Conservation (phyloP, 2,113 vertebrate genomes). For the Rhinogobius similis region DNA sequence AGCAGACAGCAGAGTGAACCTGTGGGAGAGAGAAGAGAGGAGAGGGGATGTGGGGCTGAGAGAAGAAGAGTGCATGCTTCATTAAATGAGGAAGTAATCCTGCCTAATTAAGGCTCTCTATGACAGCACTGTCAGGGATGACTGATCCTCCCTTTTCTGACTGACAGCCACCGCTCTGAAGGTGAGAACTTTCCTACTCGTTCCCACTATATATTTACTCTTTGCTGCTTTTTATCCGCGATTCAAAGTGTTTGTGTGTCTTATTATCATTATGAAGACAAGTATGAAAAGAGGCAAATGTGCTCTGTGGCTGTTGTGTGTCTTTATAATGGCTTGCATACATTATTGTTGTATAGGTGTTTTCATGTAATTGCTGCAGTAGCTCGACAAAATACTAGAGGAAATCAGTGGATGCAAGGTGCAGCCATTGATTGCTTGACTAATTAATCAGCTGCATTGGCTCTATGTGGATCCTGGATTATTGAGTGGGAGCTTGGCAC, state of each 20-base stretch:
- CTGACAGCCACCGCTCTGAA: constrained; percentile 77
- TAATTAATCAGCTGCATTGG: constrained; percentile 77
- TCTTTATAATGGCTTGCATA: constrained; percentile 19
- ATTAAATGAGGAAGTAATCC: constrained; percentile 82
- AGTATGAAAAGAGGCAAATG: constrained; percentile 29
- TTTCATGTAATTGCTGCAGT: constrained; percentile 59
- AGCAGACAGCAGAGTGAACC: constrained; percentile 63
- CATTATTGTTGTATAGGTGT: constrained; percentile 6
- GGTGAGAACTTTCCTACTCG: constrained; percentile 78
- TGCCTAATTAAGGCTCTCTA: constrained; percentile 81
- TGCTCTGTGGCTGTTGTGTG: constrained; percentile 37
- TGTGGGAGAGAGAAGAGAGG: constrained; percentile 66
- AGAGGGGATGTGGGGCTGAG: constrained; percentile 72
- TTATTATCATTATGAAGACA: constrained; percentile 65
- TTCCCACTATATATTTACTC: constrained; percentile 61
- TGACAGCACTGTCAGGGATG: constrained; percentile 83
- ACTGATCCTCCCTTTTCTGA: constrained; percentile 77
- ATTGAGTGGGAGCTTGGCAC: constrained; percentile 69
- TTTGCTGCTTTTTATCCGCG: constrained; percentile 57
- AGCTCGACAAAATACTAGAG: constrained; percentile 56
- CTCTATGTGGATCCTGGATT: constrained; percentile 66
- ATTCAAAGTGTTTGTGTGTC: constrained; percentile 65
- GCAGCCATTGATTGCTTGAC: constrained; percentile 76
- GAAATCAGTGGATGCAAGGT: constrained; percentile 65
- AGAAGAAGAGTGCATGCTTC: constrained; percentile 74